phyloP scores from a whole-genome alignment of 2,797 vertebrate genomes.

The Malurus leucopterus region DNA sequence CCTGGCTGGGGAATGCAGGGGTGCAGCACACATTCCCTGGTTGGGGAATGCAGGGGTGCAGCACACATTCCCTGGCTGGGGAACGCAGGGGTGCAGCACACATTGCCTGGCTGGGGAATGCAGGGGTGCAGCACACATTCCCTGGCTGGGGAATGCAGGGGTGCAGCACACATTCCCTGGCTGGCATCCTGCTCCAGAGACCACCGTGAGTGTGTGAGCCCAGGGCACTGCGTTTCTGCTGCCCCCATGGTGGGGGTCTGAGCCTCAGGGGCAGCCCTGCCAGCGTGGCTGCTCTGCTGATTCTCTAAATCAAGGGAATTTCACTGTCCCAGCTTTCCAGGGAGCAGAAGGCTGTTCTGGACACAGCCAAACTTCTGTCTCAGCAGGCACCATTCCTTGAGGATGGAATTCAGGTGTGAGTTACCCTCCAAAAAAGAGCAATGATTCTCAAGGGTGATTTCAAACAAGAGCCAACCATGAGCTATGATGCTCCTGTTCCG shows the following conservation, averaged over 20 bases:
- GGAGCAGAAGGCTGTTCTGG: not conserved
- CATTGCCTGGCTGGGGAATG: too few species aligned
- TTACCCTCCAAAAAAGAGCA: not conserved
- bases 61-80: too few species aligned
- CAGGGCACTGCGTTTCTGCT: not conserved
- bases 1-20: not conserved
- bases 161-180: not conserved
- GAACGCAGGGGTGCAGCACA: too few species aligned
- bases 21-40: not conserved
- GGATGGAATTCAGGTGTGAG: not conserved
- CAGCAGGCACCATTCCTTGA: not conserved
- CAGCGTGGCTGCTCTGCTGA: not conserved
- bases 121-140: too few species aligned
- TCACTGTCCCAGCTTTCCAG: not conserved
- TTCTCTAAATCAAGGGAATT: not conserved
- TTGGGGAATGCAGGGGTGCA: not conserved
- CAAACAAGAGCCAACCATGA: not conserved
- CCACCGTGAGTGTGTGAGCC: rapidly evolving
- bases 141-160: too few species aligned
- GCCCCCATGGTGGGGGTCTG: not conserved
- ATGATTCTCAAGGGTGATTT: not conserved
- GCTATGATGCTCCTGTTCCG: not conserved
- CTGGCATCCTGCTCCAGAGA: not conserved
- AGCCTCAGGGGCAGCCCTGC: not conserved
- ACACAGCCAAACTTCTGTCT: not conserved